phyloP scores from a whole-genome alignment of 2,797 vertebrate genomes.

The Cuniculus paca region DNA sequence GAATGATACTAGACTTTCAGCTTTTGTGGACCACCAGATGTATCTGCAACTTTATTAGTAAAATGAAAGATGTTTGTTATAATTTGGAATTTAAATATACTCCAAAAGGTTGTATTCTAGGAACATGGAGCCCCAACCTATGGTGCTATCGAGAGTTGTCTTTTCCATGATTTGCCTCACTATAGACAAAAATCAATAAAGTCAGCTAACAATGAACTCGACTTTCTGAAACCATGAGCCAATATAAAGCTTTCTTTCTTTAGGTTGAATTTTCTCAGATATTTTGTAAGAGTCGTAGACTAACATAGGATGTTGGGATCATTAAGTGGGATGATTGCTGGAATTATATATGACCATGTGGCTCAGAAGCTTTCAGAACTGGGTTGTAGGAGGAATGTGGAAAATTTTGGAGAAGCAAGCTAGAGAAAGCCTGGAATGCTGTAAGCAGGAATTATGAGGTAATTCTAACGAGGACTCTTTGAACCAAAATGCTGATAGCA shows the following conservation, averaged over 20 bases:
- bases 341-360: not conserved
- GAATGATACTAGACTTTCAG: not conserved
- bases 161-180: not conserved
- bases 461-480: not conserved
- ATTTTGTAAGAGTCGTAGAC: not conserved
- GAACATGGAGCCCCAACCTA: not conserved
- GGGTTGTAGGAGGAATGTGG: not conserved
- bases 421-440: not conserved
- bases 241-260: not conserved
- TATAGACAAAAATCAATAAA: not conserved
- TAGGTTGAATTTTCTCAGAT: not conserved
- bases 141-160: not conserved
- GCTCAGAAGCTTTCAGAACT: not conserved
- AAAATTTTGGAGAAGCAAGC: not conserved
- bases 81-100: not conserved
- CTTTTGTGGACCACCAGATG: not conserved
- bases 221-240: not conserved
- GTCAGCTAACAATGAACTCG: not conserved
- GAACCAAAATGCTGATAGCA: not conserved
- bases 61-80: not conserved
- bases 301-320: not conserved
- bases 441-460: not conserved
- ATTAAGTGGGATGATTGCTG: not conserved
- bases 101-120: not conserved
- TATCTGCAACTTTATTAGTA: not conserved